These are phyloP conservation scores for Acleris cristana DNA, from an alignment of 2,888 invertebrate species.

Conservation along the genomic window DNA sequence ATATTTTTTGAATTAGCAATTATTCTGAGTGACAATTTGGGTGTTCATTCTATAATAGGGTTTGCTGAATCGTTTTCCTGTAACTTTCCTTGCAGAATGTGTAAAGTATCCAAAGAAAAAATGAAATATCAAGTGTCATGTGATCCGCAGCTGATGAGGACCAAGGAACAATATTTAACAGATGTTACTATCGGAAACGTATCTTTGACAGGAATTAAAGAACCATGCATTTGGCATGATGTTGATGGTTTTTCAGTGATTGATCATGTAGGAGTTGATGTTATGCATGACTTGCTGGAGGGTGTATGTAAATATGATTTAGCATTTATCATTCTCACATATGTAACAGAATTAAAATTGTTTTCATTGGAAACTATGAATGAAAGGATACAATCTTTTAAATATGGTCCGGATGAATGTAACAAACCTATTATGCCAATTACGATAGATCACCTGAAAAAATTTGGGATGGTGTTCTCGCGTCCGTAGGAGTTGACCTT, in stretches of 20 bases:
- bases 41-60: background rate
- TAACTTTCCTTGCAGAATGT: conserved; percentile 7
- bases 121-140: too few relatives aligned
- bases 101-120: background rate
- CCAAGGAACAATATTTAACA: background rate
- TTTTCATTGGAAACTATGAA: conserved; percentile 1
- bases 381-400: background rate
- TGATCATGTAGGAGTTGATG: too few relatives aligned
- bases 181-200: background rate
- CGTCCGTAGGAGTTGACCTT: too few relatives aligned
- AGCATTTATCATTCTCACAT: background rate
- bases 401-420: too few relatives aligned
- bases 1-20: conserved; percentile 10
- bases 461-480: too few relatives aligned
- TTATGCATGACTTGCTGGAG: conserved; percentile 8
- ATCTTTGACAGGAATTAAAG: too few relatives aligned
- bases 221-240: too few relatives aligned
- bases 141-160: background rate
- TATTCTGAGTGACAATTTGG: conserved; percentile 9
- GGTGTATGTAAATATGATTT: conserved; percentile 8
- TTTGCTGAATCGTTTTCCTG: conserved; percentile 3
- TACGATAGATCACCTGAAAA: too few relatives aligned
- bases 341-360: too few relatives aligned
- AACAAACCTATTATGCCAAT: too few relatives aligned
- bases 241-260: too few relatives aligned